phyloP scores from a whole-genome alignment of 2,888 invertebrate genomes.

The Drosophila niveifrons region DNA sequence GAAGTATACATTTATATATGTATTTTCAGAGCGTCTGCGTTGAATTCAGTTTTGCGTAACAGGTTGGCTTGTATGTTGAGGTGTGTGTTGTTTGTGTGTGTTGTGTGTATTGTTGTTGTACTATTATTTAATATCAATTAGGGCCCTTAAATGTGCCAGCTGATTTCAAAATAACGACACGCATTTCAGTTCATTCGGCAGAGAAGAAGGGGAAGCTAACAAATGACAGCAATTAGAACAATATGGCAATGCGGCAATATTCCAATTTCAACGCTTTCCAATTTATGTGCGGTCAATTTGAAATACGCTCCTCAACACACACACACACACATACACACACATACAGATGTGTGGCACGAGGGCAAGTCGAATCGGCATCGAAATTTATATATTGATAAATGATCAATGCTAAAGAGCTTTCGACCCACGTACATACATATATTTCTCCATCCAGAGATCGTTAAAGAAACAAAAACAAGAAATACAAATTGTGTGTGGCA shows the following conservation, averaged over 20 bases:
- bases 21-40: conserved; percentile 13
- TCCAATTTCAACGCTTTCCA: conserved; percentile 69
- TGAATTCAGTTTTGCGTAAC: conserved; percentile 59
- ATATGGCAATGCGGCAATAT: conserved; percentile 71
- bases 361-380: conserved; percentile 26
- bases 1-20: conserved; percentile 11
- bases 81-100: conserved; percentile 26
- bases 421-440: conserved; percentile 20
- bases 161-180: conserved; percentile 79
- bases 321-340: too few relatives aligned
- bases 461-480: neutral
- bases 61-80: conserved; percentile 55
- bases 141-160: conserved; percentile 61
- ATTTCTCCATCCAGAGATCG: conserved; percentile 14
- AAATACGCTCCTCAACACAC: conserved; percentile 41
- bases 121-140: conserved; percentile 78
- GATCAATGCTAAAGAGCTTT: conserved; percentile 63
- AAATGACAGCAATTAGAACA: conserved; percentile 78
- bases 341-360: conserved; percentile 47
- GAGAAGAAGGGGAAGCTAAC: conserved; percentile 40
- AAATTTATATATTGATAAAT: conserved; percentile 72
- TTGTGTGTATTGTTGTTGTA: conserved; percentile 29
- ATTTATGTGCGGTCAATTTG: conserved; percentile 60
- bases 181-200: conserved; percentile 67
- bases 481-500: conserved; percentile 35